Base-by-base conservation (phyloP, 2,113 vertebrate species). In the Euleptes europaea region DNA sequence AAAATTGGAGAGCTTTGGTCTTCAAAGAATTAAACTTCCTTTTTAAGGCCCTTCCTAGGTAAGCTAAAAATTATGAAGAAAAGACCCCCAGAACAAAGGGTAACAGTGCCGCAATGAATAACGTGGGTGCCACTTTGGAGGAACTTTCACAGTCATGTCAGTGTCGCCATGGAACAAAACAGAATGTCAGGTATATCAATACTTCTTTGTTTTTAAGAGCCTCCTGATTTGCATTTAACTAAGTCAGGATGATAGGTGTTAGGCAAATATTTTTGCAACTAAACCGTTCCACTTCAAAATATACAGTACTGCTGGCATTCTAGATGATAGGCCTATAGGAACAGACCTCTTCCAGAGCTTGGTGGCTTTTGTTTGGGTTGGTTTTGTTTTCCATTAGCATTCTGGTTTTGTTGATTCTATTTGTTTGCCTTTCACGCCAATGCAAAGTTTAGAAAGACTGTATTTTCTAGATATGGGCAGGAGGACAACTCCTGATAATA, bases 1-100 rank as follows among this genome's bases (percentile, higher is more conserved):
- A 98, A 98, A 98, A 98, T 97, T 97, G 95, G 97, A 96, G 96
- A 96, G 97, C 98, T 98, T 98, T 99, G 97, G 98, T 99, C 97
- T 98, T 99, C 98, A 99, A 99, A 99, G 98, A 97, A 97, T 96
- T 96, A 96, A 98, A 99, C 97, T 98, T 97, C 97, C 97, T 98
- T 99, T 96, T 98, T 98, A 98, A 98, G 97, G 96, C 97, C 66
- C 97, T 98, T 97, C 97, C 97, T 98, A 98, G 97, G 97, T 98
- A 97, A 98, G 97, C 97, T 97, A 96, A 97, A 98, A 96, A 97
- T 97, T 98, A 97, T 97, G 97, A 97, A 95, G 97, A 96, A 97
- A 95, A 97, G 97, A 92, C 96, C 94, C 92, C 93, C 81, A 23
- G 95, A 97, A 98, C 96, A 97, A 98, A 98, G 97, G 95, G 96